Conservation (phyloP, 2,113 vertebrate genomes). For the Phycodurus eques region DNA sequence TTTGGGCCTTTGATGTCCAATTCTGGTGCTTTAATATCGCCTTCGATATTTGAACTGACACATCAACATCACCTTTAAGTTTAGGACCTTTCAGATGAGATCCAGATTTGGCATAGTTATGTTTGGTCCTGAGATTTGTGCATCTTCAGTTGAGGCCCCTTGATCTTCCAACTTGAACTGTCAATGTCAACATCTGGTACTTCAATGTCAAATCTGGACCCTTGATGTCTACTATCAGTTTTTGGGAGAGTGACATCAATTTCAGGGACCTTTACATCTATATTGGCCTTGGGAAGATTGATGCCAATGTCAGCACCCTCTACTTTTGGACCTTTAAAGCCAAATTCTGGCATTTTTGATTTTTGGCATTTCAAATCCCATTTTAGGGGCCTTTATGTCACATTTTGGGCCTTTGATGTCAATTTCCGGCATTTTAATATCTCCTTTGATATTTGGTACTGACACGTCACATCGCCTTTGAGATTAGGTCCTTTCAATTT, state of each 20-base stretch:
- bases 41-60: conserved; percentile 3
- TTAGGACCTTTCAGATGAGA: not conserved
- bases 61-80: conserved; percentile 18
- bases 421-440: not conserved
- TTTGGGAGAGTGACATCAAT: conserved; percentile 14
- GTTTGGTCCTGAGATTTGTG: conserved; percentile 14
- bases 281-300: not conserved
- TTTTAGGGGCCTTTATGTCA: not conserved
- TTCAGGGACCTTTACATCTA: not conserved
- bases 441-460: conserved; percentile 13
- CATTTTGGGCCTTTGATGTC: conserved; percentile 22
- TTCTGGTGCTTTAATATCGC: not conserved
- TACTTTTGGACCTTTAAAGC: not conserved
- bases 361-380: conserved; percentile 3
- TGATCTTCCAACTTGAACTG: not conserved
- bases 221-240: conserved; percentile 7
- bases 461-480: conserved; percentile 14
- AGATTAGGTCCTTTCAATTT: not conserved
- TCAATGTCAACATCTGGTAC: conserved; percentile 12
- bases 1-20: conserved; percentile 10
- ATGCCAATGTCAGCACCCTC: conserved; percentile 14
- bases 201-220: conserved; percentile 6
- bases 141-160: conserved; percentile 22
- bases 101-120: conserved; percentile 44
- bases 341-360: conserved; percentile 12